Conservation (phyloP, 2,888 invertebrate species). For the Asteroscopus sphinx region DNA sequence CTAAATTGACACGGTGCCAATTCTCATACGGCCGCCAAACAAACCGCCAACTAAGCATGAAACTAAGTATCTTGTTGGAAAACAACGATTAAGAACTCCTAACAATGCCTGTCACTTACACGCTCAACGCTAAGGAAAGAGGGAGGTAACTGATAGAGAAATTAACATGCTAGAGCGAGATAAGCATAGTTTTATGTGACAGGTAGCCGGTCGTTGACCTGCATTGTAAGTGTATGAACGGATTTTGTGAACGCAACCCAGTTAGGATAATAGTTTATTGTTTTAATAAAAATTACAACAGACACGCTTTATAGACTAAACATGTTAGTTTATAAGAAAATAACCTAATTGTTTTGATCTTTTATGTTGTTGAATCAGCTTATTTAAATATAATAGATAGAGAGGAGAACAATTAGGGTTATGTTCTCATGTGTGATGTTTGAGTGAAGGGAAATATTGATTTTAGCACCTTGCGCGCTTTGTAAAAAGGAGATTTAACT, state of each 20-base stretch:
- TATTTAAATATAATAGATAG: neutral
- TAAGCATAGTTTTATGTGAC: constrained; percentile 60
- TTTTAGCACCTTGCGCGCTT: constrained; percentile 10
- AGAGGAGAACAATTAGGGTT: neutral
- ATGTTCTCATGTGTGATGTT: no score
- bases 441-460: constrained; percentile 29
- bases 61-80: constrained; percentile 64
- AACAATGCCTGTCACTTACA: constrained; percentile 65
- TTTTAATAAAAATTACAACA: constrained; percentile 49
- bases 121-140: constrained; percentile 52
- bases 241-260: constrained; percentile 51
- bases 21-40: constrained; percentile 36
- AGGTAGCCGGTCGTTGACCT: constrained; percentile 68
- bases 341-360: constrained; percentile 37
- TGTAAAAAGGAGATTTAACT: no score
- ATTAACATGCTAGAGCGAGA: constrained; percentile 46
- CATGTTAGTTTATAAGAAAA: constrained; percentile 22
- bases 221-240: constrained; percentile 52
- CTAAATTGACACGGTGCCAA: constrained; percentile 54
- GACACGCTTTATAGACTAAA: constrained; percentile 43
- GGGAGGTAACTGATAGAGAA: constrained; percentile 49
- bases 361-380: constrained; percentile 8
- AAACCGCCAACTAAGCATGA: constrained; percentile 51
- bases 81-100: constrained; percentile 62
- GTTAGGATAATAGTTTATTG: constrained; percentile 48